phyloP scores from a whole-genome alignment of 2,113 vertebrate genomes.

The Anguilla japonica region DNA sequence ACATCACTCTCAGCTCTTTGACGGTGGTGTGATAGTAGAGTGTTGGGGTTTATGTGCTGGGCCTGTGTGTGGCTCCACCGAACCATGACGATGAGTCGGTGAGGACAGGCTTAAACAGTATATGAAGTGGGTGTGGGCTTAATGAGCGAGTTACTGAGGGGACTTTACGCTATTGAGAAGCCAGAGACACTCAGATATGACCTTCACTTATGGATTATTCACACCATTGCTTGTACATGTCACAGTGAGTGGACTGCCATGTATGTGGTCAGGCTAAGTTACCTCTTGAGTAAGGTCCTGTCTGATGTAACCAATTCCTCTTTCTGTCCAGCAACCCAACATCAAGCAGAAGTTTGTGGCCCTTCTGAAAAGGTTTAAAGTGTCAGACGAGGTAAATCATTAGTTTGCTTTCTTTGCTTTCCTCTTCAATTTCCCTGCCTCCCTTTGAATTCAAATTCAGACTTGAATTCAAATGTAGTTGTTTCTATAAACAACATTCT shows the following conservation, averaged over 20 bases:
- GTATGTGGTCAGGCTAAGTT: not conserved
- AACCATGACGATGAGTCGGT: not conserved
- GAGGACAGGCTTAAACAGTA: not conserved
- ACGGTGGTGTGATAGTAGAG: not conserved
- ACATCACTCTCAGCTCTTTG: not conserved
- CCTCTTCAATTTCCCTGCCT: not conserved
- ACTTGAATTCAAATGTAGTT: not conserved
- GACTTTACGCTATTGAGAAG: not conserved
- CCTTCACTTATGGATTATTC: not conserved
- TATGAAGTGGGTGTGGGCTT: not conserved
- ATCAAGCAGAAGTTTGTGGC: constrained; percentile 37
- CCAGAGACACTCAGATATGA: not conserved
- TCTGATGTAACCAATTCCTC: not conserved
- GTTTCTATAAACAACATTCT: too few species aligned
- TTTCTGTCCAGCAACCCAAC: constrained; percentile 18
- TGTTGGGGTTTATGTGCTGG: not conserved
- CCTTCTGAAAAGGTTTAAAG: constrained; percentile 48
- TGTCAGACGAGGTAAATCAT: constrained; percentile 20
- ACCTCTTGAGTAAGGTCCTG: not conserved
- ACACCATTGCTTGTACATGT: not conserved
- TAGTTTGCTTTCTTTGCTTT: not conserved
- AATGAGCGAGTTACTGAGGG: not conserved
- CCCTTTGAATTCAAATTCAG: not conserved
- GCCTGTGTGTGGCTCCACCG: not conserved
- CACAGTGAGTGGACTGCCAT: not conserved